Evolutionary conservation across 2,888 invertebrate species (phyloP).

Genomic region (Cecidostiba fungosa): DNA sequence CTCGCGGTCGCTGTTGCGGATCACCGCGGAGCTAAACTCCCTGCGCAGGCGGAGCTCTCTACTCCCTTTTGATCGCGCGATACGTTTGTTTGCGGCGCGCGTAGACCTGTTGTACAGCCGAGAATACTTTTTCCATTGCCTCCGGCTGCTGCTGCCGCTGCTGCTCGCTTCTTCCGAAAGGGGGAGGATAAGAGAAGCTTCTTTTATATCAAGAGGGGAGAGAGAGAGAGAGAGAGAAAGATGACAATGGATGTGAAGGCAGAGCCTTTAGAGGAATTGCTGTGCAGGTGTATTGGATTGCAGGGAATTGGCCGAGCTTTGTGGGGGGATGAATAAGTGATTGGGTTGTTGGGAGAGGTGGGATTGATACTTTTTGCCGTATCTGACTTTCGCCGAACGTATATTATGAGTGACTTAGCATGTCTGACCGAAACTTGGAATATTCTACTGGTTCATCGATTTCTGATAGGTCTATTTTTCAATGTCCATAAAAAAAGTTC

Average conservation of each 20-base stretch:
- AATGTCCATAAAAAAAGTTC: neutral
- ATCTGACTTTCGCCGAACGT: no score
- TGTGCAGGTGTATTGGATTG: neutral
- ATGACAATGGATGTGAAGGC: neutral
- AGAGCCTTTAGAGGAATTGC: neutral
- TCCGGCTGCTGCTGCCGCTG: constrained; percentile 5
- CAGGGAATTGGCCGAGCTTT: neutral
- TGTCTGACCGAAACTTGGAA: neutral
- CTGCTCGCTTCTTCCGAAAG: neutral
- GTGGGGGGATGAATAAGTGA: neutral
- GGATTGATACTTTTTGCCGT: no score
- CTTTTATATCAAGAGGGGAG: neutral
- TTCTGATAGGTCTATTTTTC: neutral
- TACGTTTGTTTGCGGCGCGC: constrained; percentile 34
- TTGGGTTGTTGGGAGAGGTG: neutral
- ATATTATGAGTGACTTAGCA: no score
- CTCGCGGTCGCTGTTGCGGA: constrained; percentile 39
- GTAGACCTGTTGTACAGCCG: constrained; percentile 36
- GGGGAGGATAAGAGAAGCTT: neutral
- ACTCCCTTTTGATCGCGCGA: constrained; percentile 42
- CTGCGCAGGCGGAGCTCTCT: neutral
- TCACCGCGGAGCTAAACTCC: constrained; percentile 39
- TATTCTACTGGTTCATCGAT: neutral
- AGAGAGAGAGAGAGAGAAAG: neutral
- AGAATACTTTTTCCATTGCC: neutral